phyloP scores from a whole-genome alignment of 2,113 vertebrate genomes.

The Eulacestoma nigropectus region DNA sequence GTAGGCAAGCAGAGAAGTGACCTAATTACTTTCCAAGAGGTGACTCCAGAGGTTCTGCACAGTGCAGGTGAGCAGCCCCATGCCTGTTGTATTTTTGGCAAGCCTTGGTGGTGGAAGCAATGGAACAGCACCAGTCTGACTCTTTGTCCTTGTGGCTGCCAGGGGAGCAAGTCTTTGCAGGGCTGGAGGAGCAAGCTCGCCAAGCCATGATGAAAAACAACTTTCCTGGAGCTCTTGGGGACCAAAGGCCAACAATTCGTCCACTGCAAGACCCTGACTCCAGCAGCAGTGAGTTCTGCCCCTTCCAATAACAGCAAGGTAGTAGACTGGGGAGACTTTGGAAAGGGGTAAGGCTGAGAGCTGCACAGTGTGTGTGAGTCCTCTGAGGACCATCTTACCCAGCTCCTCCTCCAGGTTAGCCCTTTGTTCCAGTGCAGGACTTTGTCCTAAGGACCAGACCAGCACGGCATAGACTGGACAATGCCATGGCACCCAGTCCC shows the following conservation, averaged over 20 bases:
- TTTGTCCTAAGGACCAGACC: neutral
- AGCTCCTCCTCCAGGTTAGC: neutral
- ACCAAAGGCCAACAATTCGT: constrained; percentile 62
- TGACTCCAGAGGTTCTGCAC: neutral
- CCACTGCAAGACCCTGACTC: constrained; percentile 71
- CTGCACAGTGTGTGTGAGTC: neutral
- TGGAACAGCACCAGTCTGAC: neutral
- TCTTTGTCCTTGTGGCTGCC: constrained; percentile 68
- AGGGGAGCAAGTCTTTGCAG: constrained; percentile 83
- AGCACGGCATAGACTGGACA: neutral
- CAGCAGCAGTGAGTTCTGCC: constrained; percentile 77
- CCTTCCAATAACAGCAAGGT: constrained; percentile 61
- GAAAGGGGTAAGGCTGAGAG: neutral
- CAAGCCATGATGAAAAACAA: constrained; percentile 79
- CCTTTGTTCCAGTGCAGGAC: neutral
- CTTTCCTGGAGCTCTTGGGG: constrained; percentile 70
- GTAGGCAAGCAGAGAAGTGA: neutral
- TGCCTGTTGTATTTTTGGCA: neutral
- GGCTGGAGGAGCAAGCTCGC: constrained; percentile 78
- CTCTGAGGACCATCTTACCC: neutral
- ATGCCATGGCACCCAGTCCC: neutral
- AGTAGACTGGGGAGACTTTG: constrained; percentile 39
- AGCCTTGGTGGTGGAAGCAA: neutral
- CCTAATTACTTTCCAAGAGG: neutral
- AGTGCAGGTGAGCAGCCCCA: constrained; percentile 48